These are phyloP conservation scores for Sceloporus undulatus DNA, from an alignment of 2,113 vertebrate species.

Conservation along the genomic window DNA sequence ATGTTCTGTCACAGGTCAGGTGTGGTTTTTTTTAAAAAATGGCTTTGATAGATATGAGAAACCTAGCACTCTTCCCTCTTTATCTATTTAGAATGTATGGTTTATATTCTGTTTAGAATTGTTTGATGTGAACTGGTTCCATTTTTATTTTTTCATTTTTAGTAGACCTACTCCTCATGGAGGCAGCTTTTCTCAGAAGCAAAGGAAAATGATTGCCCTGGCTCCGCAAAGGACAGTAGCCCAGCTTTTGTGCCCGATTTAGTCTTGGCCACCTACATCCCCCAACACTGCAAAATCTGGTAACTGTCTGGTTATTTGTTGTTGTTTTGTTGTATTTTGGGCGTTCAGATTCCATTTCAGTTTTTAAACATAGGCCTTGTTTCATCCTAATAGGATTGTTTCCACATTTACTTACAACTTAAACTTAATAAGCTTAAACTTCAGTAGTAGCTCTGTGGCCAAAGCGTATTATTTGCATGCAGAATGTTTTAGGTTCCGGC, in stretches of 20 bases:
- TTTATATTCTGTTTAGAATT: neutral
- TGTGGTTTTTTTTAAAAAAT: neutral
- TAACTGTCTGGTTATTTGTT: slow-evolving; percentile 85
- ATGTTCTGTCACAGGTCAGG: neutral
- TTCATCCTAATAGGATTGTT: neutral
- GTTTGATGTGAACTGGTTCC: neutral
- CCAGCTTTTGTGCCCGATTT: slow-evolving; percentile 74
- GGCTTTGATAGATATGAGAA: neutral
- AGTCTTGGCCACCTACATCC: slow-evolving; percentile 66
- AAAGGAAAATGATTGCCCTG: slow-evolving; percentile 94
- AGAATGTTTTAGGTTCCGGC: neutral
- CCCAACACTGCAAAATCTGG: slow-evolving; percentile 80
- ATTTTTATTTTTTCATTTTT: slow-evolving; percentile 61
- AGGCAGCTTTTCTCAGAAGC: slow-evolving; percentile 94
- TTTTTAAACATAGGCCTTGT: slow-evolving; percentile 3
- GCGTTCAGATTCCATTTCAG: neutral
- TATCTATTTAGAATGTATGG: neutral
- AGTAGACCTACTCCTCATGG: slow-evolving; percentile 82
- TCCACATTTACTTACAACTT: neutral
- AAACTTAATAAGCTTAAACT: too few relatives aligned
- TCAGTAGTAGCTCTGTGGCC: too few relatives aligned
- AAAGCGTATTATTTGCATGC: neutral
- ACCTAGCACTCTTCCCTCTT: too few relatives aligned
- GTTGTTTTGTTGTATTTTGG: slow-evolving; percentile 29
- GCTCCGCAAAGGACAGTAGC: slow-evolving; percentile 86